Percentiles rank a stretch among this genome's conserved stretches.
Evolutionary conservation across 2,113 vertebrate species (phyloP).

Genomic region (Etia nguti): DNA sequence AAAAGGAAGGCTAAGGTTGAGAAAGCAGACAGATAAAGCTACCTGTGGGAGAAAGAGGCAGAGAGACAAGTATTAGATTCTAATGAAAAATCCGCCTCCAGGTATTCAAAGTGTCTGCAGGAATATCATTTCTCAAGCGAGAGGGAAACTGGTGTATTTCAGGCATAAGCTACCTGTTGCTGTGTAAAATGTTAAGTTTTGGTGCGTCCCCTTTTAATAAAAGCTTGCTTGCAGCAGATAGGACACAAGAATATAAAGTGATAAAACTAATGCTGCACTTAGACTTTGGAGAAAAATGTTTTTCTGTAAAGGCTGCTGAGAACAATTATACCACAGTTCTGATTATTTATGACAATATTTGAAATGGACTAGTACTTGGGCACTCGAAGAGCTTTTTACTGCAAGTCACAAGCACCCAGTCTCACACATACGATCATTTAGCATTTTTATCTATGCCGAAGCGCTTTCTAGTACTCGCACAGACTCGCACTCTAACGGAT

Average conservation of each 20-base stretch:
- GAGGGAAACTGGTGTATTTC: background rate
- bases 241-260: background rate
- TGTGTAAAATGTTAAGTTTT: background rate
- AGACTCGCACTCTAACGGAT: background rate
- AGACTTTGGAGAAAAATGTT: accelerated
- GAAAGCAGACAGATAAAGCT: constrained; percentile 33
- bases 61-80: background rate
- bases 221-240: accelerated
- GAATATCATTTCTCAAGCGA: background rate
- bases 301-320: background rate
- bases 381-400: background rate
- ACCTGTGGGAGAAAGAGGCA: background rate
- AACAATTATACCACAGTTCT: background rate
- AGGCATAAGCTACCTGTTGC: background rate
- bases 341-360: background rate
- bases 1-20: constrained; percentile 14
- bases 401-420: background rate
- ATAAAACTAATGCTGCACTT: background rate
- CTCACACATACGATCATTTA: background rate
- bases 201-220: background rate
- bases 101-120: constrained; percentile 24
- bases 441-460: background rate
- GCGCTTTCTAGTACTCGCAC: background rate
- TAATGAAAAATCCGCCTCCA: constrained; percentile 33
- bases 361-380: background rate